Evolutionary conservation across 37 sponge, comb jelly and placozoan species (phyloP), one percentile per base, ranked within the genome.

Genomic region (Haliclona indistincta): DNA sequence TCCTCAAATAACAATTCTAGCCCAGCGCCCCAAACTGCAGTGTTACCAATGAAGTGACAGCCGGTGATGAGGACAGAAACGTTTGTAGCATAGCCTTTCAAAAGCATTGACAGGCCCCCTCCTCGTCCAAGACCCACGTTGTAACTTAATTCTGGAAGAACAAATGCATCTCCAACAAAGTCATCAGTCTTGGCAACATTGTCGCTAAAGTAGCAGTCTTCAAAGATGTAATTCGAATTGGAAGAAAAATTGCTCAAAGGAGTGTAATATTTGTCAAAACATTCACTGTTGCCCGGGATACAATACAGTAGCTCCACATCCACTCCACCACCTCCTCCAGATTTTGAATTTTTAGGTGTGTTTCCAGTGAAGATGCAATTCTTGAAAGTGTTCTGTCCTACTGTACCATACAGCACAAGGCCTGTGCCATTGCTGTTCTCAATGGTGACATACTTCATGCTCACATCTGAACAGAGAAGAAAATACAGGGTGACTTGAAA

Each of bases 1-100:
- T 83, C 84, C 38, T 75, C 70, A 68, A 83, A 75, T 49, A 75
- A 67, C 23, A 54, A 56, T 54, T 68, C 54, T 7, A 83, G 26
- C 28, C 76, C 84, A 2, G 61, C 69, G 35, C 84, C 84, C 84
- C 84, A 83, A 37, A 75, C 47, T 11, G 84, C 84, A 20, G 0
- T 34, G 63, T 83, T 83, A 56, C 39, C 10, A 15, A 22, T 20
- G 23, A 83, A 75, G 0, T 20, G 38, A 41, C 69, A 76, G 3
- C 54, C 13, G 17, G 6, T 22, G 10, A 83, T 35, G 2, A 30
- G 2, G 30, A 83, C 34, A 2, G 0, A 36, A 63, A 56, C 68
- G 25, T 54, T 54, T 43, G 37, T 20, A 28, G 76, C 68, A 43
- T 67, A 44, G 4, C 84, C 84, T 43, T 65, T 76, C 39, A 75